These are phyloP conservation scores for Steinernema feltiae DNA, from an alignment of 1,140 invertebrate species.

Conservation along the genomic window DNA sequence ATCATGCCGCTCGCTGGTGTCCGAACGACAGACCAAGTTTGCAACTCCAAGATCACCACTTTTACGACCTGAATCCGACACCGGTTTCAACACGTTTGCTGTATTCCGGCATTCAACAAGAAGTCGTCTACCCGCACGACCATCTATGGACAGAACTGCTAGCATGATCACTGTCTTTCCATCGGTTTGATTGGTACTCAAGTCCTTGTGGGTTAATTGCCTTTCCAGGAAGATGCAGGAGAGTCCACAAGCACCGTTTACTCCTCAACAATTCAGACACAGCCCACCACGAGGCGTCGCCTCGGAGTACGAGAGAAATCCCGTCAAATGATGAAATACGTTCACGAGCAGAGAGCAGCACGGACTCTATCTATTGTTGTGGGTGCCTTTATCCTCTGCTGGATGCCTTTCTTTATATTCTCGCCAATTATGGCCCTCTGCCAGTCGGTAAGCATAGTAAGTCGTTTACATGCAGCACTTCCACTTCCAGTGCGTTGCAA, in stretches of 20 bases:
- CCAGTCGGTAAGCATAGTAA: slow-evolving; percentile 39
- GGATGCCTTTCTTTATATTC: slow-evolving; percentile 94
- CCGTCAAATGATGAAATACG: slow-evolving; percentile 57
- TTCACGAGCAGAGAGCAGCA: slow-evolving; percentile 65
- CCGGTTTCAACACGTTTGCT: not conserved
- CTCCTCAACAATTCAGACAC: not conserved
- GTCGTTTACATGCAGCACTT: slow-evolving; percentile 58
- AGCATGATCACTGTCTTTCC: slow-evolving; percentile 21
- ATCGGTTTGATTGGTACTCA: slow-evolving; percentile 10
- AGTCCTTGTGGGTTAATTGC: not conserved
- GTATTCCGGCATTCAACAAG: not conserved
- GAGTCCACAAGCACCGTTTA: not conserved
- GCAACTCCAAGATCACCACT: not conserved
- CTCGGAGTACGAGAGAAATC: slow-evolving; percentile 53
- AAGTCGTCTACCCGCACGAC: not conserved
- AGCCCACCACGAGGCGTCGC: not conserved
- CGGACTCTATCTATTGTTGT: slow-evolving; percentile 83
- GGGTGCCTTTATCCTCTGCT: slow-evolving; percentile 92
- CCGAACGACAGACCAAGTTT: not conserved
- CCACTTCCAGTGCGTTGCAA: slow-evolving; percentile 57
- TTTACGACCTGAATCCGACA: not conserved
- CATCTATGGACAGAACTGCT: slow-evolving; percentile 17
- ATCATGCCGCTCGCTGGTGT: not conserved
- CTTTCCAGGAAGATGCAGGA: slow-evolving; percentile 12
- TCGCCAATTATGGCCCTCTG: slow-evolving; percentile 83